Evolutionary conservation across 2,113 vertebrate genomes (phyloP), one percentile per base, ranked within the genome.

Genomic region (Agapornis roseicollis): DNA sequence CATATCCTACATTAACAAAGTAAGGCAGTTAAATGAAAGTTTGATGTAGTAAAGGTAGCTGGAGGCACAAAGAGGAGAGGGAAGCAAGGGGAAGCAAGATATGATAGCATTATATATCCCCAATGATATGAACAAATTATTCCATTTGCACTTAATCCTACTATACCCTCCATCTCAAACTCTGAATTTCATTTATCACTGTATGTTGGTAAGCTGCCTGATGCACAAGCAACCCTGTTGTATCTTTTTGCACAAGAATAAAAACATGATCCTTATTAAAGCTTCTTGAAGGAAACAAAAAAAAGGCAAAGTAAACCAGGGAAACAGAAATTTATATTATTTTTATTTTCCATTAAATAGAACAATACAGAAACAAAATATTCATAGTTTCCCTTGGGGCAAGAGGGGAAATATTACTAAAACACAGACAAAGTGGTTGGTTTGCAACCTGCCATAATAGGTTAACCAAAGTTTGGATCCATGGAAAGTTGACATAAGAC

Each of bases 291-390:
- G 22, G 55, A 19, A 52, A n/a, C n/a, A n/a, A 2, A 33, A 70
- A 79, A 72, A 80, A 9, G 9, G 0, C 24, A 52, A 74, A 47
- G 20, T 7, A n/a, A 22, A 20, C 53, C 29, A 6, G 9, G 33
- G 20, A 74, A 89, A 18, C 14, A 76, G 33, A 82, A 60, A 85
- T 90, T 89, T 77, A 55, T 79, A 94, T 92, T 92, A 91, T 55
- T 84, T 76, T 88, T 77, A 52, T 76, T 96, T 95, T 97, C 95
- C 85, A 97, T 95, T 97, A 97, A 97, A 97, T 91, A 93, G 89
- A 93, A 85, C n/a, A n/a, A n/a, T 69, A 84, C 8, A 86, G 84
- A 95, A 96, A 74, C 80, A 87, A 88, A 85, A 83, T 82, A 97
- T 97, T 97, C 56, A 63, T 95, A 94, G 90, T 71, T 78, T 88